Evolutionary conservation across 1,140 invertebrate genomes (phyloP).

Genomic region (Drosophila ironensis): DNA sequence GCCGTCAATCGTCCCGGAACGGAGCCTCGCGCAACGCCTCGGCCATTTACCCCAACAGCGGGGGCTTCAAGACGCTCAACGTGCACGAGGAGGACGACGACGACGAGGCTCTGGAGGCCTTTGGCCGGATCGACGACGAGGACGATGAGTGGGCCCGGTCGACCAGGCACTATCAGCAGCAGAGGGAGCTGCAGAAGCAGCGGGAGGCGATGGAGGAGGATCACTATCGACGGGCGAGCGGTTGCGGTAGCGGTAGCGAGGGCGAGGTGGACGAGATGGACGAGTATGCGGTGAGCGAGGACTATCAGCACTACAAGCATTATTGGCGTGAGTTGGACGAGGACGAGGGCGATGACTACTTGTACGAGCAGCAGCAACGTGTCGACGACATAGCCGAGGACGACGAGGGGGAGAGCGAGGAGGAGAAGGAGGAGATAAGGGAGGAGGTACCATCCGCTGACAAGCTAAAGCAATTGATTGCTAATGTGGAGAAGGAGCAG

Average conservation of each 20-base stretch:
- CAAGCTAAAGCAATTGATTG: constrained; percentile 61
- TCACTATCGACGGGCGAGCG: constrained; percentile 10
- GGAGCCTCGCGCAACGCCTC: constrained; percentile 60
- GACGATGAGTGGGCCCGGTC: constrained; percentile 67
- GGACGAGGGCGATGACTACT: constrained; percentile 64
- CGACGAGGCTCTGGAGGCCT: constrained; percentile 67
- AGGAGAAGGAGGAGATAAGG: constrained; percentile 8
- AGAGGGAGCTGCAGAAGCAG: constrained; percentile 43
- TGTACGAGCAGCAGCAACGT: constrained; percentile 66
- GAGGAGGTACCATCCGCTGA: constrained; percentile 31
- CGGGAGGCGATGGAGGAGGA: constrained; percentile 22
- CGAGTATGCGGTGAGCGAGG: constrained; percentile 47
- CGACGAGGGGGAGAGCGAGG: constrained; percentile 47
- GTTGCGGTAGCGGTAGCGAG: constrained; percentile 19
- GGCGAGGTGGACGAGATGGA: neutral
- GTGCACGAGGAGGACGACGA: constrained; percentile 75
- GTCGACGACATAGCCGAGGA: constrained; percentile 61
- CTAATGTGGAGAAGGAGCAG: constrained; percentile 40
- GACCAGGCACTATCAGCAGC: constrained; percentile 59
- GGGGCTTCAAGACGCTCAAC: constrained; percentile 65
- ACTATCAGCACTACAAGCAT: constrained; percentile 70
- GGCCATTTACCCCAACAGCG: constrained; percentile 59
- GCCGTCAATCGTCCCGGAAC: constrained; percentile 58
- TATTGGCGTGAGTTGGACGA: constrained; percentile 67
- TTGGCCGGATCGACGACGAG: constrained; percentile 69